Evolutionary conservation across 64 coral and sea anemone species (phyloP), one percentile per base, ranked within the genome.

Genomic region (Exaiptasia diaphana): DNA sequence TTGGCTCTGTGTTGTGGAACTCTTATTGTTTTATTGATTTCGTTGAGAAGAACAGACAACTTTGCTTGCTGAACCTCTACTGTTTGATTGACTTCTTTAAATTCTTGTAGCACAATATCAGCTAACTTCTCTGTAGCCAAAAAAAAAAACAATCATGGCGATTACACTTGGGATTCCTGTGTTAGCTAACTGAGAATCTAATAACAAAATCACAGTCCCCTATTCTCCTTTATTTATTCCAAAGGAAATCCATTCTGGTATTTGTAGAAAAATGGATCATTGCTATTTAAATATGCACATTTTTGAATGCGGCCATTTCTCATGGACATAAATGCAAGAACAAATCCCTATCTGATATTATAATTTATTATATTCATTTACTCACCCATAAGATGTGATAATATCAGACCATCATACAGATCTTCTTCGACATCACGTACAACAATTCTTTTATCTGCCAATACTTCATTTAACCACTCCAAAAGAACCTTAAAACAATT

Each of bases 361-460:
- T n/a, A n/a, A n/a, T n/a, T n/a, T n/a, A n/a, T n/a, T n/a, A 37
- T 35, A n/a, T 30, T 29, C 30, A 69, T 32, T 4, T 4, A n/a
- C 59, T 81, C 79, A 99, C 95, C 95, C 95, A 99, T 99, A 15
- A 99, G 49, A 67, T 92, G 73, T 7, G 95, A 77, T 40, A 99
- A 64, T 37, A 99, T 99, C 38, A 92, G 85, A 36, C 95, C 95
- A 82, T 99, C 95, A 67, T 99, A 99, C 45, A 99, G 79, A 89
- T 99, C 95, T 41, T 99, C 95, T 31, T 81, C 86, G 15, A 99
- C 55, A 41, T 99, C 61, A 74, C 95, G 85, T 15, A 99, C 90
- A 77, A 99, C 90, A 71, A 99, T 99, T 93, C 95, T 88, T 18
- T 85, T 76, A n/a, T 99, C 90, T 67, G 95, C 90, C 2, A 99